phyloP scores from a whole-genome alignment of 2,113 vertebrate genomes.

The Leucosticte australis region DNA sequence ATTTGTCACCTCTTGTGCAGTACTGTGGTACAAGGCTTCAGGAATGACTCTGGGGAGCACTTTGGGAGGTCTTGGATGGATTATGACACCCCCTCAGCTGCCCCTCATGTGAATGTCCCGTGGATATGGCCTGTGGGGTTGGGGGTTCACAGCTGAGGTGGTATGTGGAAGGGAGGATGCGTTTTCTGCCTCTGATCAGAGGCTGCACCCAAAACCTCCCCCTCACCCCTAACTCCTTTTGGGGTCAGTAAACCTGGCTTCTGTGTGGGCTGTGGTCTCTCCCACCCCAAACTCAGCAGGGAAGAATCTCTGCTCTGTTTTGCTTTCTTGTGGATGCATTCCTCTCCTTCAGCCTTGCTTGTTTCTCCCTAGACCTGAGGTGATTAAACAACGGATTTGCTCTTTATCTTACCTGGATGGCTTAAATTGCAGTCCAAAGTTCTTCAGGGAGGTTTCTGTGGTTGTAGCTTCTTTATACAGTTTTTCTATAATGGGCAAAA shows the following conservation, averaged over 20 bases:
- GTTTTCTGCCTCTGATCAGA: background rate
- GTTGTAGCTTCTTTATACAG: background rate
- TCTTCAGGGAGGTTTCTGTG: background rate
- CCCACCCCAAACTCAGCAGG: background rate
- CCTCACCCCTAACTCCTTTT: background rate
- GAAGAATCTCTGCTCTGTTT: background rate
- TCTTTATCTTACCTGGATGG: background rate
- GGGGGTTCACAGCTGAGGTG: background rate
- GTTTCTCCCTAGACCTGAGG: background rate
- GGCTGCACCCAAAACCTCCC: background rate
- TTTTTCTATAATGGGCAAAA: background rate
- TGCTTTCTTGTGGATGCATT: background rate
- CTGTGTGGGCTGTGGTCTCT: background rate
- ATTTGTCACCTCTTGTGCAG: accelerated
- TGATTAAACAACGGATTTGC: background rate
- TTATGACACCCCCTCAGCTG: background rate
- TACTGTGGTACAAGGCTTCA: background rate
- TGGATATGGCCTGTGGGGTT: background rate
- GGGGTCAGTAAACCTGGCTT: background rate
- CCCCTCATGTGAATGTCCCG: background rate
- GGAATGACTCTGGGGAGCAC: background rate
- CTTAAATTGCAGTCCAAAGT: background rate
- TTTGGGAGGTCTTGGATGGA: background rate
- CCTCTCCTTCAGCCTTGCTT: background rate
- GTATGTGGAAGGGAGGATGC: background rate